Conservation (phyloP, 2,113 vertebrate species). For the Hemibagrus wyckioides region DNA sequence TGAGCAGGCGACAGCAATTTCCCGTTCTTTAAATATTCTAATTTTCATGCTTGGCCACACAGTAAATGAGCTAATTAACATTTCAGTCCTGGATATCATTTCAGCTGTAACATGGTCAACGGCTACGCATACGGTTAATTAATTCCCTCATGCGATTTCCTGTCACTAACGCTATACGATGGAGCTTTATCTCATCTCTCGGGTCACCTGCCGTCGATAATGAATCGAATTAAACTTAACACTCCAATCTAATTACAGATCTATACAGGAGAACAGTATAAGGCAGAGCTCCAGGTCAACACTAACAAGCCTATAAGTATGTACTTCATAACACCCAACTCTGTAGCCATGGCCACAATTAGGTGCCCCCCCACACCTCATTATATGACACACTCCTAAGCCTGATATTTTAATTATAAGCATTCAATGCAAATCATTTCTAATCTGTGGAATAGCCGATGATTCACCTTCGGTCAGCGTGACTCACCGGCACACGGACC, state of each 20-base stretch:
- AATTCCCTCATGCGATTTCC: not conserved
- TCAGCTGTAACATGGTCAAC: not conserved
- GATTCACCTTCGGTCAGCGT: not conserved
- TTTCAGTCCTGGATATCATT: not conserved
- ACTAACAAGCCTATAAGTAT: conserved; percentile 1
- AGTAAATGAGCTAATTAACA: not conserved
- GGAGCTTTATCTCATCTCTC: not conserved
- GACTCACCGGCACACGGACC: conserved; percentile 3
- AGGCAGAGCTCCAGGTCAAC: not conserved
- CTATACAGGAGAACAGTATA: not conserved
- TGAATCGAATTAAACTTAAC: not conserved
- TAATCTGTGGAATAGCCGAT: not conserved
- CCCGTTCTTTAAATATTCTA: no score
- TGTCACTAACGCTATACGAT: not conserved
- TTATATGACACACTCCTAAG: not conserved
- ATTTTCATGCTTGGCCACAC: not conserved
- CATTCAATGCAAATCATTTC: not conserved
- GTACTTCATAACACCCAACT: not conserved
- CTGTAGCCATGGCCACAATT: conserved; percentile 8
- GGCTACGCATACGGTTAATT: not conserved
- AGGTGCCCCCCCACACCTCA: not conserved
- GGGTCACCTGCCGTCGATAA: not conserved
- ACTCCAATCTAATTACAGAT: not conserved
- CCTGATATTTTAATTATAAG: conserved; percentile 12
- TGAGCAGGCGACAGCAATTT: not conserved